A percentile compares a stretch with the other conserved stretches of the same genome.
Evolutionary conservation across 2,797 vertebrate genomes (phyloP).

Genomic region (Cryptoprocta ferox): DNA sequence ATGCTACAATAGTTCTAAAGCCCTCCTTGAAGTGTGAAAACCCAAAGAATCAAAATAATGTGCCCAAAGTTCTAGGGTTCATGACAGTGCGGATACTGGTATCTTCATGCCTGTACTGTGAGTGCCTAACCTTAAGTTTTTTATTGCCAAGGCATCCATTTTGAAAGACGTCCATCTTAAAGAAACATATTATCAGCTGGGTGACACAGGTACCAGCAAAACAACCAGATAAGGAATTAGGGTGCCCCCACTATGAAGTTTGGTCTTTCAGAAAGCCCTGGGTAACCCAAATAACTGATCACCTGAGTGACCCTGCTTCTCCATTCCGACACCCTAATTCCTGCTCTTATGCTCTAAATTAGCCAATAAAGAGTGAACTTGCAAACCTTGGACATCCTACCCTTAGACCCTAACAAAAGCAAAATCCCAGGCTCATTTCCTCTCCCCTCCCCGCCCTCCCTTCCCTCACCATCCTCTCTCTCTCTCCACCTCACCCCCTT

Average conservation of each 20-base stretch:
- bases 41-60: conserved; percentile 44
- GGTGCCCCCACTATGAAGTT: neutral
- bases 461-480: too few species aligned
- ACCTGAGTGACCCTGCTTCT: neutral
- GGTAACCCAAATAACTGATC: neutral
- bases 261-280: neutral
- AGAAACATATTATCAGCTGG: neutral
- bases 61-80: neutral
- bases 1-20: neutral
- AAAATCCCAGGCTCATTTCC: neutral
- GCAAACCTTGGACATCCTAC: neutral
- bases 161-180: neutral
- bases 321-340: neutral
- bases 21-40: neutral
- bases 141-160: neutral
- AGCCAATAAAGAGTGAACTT: neutral
- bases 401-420: neutral
- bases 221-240: neutral
- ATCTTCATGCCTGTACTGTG: neutral
- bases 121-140: neutral
- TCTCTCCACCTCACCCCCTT: neutral
- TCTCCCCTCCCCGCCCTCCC: too few species aligned
- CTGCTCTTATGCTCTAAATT: neutral
- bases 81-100: neutral
- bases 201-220: neutral